Percentiles rank a stretch among this genome's conserved stretches.
Evolutionary conservation across 2,888 invertebrate species (phyloP).

Genomic region (Helicoverpa assulta): DNA sequence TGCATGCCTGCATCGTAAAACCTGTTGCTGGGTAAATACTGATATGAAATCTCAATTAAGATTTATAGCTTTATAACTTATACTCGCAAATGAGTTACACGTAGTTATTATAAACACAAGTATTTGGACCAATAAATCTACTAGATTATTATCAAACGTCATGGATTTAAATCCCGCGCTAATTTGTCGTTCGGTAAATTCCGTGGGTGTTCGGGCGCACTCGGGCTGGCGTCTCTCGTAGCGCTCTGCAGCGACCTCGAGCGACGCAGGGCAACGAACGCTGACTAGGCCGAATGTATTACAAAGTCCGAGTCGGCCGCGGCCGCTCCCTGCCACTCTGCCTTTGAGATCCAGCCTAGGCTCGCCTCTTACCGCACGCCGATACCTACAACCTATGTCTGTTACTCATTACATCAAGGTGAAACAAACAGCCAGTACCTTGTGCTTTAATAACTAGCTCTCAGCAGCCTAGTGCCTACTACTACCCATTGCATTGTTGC

Average conservation of each 20-base stretch:
- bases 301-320: slow-evolving; percentile 88
- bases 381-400: slow-evolving; percentile 80
- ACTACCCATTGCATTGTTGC: slow-evolving; percentile 42
- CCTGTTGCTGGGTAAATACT: slow-evolving; percentile 1
- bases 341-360: slow-evolving; percentile 87
- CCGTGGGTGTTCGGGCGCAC: slow-evolving; percentile 75
- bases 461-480: slow-evolving; percentile 55
- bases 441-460: slow-evolving; percentile 61
- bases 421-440: slow-evolving; percentile 76
- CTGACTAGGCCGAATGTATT: slow-evolving; percentile 90
- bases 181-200: slow-evolving; percentile 74
- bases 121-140: slow-evolving; percentile 22
- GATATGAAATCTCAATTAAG: slow-evolving; percentile 6
- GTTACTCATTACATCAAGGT: slow-evolving; percentile 85
- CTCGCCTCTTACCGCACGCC: slow-evolving; percentile 85
- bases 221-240: slow-evolving; percentile 67
- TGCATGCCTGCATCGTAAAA: slow-evolving; percentile 11
- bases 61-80: background rate
- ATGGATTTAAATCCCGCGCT: slow-evolving; percentile 72
- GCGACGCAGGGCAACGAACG: slow-evolving; percentile 86
- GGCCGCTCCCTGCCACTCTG: slow-evolving; percentile 88
- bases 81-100: background rate
- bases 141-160: slow-evolving; percentile 31
- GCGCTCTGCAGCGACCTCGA: slow-evolving; percentile 81
- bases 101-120: background rate